phyloP scores from a whole-genome alignment of 2,888 invertebrate genomes.

The Zelleria hepariella region DNA sequence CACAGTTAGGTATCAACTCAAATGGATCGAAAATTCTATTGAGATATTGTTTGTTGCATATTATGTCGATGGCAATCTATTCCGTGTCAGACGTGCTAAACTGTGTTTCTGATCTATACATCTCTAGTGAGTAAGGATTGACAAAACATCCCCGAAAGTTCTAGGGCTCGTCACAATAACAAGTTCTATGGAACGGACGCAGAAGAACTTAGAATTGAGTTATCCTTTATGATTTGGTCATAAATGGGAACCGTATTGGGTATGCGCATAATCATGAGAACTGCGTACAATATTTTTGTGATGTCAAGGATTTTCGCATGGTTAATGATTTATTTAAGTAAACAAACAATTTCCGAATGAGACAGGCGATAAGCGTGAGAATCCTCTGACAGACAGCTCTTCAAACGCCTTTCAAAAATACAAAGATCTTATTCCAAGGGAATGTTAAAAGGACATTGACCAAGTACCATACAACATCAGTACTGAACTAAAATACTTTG shows the following conservation, averaged over 20 bases:
- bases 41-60: too few relatives aligned
- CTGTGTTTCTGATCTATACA: too few relatives aligned
- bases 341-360: not conserved
- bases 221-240: not conserved
- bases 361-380: not conserved
- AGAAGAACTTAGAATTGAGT: not conserved
- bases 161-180: too few relatives aligned
- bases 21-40: too few relatives aligned
- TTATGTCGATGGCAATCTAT: too few relatives aligned
- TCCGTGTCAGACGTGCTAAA: too few relatives aligned
- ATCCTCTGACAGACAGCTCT: not conserved
- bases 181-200: not conserved
- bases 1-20: too few relatives aligned
- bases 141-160: not conserved
- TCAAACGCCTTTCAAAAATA: not conserved
- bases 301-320: not conserved
- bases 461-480: not conserved
- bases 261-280: not conserved
- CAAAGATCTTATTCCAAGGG: not conserved
- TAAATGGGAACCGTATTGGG: not conserved
- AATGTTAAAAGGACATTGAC: not conserved
- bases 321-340: not conserved
- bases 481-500: not conserved
- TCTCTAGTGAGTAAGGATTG: too few relatives aligned
- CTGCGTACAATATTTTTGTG: not conserved